Evolutionary conservation across 92 coral and sea anemone genomes (phyloP).

Genomic region (Heteractis magnifica): DNA sequence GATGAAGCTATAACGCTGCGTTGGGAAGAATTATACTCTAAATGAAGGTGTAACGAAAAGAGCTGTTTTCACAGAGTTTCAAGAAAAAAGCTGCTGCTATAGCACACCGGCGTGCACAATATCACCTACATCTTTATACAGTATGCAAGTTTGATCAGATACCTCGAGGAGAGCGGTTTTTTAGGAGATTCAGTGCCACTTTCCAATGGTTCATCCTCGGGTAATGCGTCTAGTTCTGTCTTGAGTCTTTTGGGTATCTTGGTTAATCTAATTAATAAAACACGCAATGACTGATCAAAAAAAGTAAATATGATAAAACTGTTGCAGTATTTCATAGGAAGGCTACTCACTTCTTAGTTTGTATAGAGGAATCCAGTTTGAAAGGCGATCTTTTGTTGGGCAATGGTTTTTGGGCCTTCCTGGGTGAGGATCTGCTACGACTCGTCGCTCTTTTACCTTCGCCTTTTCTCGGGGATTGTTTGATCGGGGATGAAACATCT

Average conservation of each 20-base stretch:
- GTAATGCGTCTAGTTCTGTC: constrained; percentile 65
- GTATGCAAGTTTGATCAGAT: background rate
- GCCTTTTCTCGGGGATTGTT: constrained; percentile 1
- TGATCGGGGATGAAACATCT: background rate
- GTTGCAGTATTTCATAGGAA: background rate
- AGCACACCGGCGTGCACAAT: no score
- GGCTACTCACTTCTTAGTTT: constrained; percentile 4
- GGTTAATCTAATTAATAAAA: constrained; percentile 18
- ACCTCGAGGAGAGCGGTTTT: constrained; percentile 22
- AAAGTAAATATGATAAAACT: background rate
- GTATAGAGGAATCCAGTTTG: background rate
- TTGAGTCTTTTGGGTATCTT: constrained; percentile 46
- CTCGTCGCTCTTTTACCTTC: background rate
- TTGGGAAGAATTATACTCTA: no score
- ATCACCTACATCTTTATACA: no score
- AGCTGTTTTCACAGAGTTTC: no score
- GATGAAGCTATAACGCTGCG: no score
- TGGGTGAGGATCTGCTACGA: background rate
- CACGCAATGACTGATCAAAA: background rate
- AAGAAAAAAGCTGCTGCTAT: no score
- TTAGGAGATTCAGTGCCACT: background rate
- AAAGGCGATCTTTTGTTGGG: constrained; percentile 21
- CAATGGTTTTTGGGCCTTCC: background rate
- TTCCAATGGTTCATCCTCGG: constrained; percentile 59
- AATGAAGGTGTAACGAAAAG: no score